A percentile compares a stretch with the other conserved stretches of the same genome.
phyloP scores from a whole-genome alignment of 2,797 vertebrate genomes.

The Enoplosus armatus region DNA sequence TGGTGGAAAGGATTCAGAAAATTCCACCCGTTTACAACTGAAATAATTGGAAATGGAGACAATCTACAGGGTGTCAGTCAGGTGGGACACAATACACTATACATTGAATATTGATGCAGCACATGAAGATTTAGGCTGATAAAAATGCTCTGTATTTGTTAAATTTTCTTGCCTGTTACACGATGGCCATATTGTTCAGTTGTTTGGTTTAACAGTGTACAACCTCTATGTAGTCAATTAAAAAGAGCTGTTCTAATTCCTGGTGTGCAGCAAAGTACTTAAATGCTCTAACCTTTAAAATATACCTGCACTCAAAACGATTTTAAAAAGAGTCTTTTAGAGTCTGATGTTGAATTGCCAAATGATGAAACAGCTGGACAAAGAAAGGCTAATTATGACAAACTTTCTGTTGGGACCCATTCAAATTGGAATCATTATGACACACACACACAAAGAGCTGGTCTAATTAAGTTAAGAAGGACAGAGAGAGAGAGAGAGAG shows the following conservation, averaged over 20 bases:
- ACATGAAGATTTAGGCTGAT: no score
- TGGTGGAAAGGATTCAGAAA: background rate
- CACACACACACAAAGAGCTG: background rate
- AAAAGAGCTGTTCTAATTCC: background rate
- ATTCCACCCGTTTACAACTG: no score
- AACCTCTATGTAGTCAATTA: background rate
- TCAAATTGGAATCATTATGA: background rate
- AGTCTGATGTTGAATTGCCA: background rate
- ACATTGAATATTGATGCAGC: no score
- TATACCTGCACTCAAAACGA: no score
- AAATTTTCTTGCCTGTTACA: no score
- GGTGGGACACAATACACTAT: no score
- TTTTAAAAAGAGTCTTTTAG: no score
- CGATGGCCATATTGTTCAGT: background rate
- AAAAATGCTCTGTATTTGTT: no score
- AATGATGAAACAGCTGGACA: constrained; percentile 11
- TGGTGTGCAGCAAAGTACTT: background rate
- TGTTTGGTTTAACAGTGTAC: background rate
- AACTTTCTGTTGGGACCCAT: background rate
- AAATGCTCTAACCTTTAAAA: background rate
- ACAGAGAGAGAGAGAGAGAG: background rate
- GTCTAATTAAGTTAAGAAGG: constrained; percentile 7
- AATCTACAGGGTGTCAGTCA: no score
- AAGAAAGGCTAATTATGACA: constrained; percentile 2
- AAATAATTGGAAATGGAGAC: no score